Base-by-base conservation (phyloP, 92 coral and sea anemone species). In the Porites evermanni region DNA sequence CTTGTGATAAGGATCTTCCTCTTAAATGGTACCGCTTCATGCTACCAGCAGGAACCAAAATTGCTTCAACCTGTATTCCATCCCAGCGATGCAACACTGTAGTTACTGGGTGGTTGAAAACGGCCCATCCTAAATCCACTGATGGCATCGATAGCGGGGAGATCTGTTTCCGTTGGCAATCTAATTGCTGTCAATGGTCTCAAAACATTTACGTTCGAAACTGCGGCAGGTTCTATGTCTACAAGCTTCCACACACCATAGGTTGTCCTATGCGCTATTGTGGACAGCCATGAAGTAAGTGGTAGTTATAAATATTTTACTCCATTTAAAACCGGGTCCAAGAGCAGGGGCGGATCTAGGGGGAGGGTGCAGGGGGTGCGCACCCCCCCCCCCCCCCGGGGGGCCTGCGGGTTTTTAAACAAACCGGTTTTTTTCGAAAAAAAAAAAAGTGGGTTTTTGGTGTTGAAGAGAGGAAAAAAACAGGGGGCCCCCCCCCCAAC, bases 261-360 rank as follows among this genome's bases (percentile, higher is more conserved):
- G 19, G 66, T 52, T 87, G 90, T 17, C 77, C 78, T n/a, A 56
- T 87, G 85, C 72, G 85, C 59, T 87, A 59, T 68, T 87, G 90
- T 71, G 90, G 74, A 21, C 77, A 72, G 16, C 10, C 47, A 17
- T 72, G 11, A 51, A 1, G 21, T 44, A 72, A 10, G 77, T 1
- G 11, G n/a, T 50, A 12, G 21, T 72, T 67, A 3, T 19, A n/a
- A 6, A 19, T n/a, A 19, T n/a, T 66, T 66, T 8, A 9, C 17
- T 59, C 13, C 13, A 12, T 38, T 38, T 38, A 3, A 38, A 38
- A 38, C 47, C 47, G 47, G 47, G 47, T 4, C 47, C 47, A 38
- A 38, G 47, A 32, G 38, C 26, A 24, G 26, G 26, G 26, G 26
- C 26, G 26, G 26, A 24, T 24, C 26, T 24, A 24, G 26, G 26